phyloP scores from a whole-genome alignment of 2,888 invertebrate species.

The Drepanosiphum platanoidis region DNA sequence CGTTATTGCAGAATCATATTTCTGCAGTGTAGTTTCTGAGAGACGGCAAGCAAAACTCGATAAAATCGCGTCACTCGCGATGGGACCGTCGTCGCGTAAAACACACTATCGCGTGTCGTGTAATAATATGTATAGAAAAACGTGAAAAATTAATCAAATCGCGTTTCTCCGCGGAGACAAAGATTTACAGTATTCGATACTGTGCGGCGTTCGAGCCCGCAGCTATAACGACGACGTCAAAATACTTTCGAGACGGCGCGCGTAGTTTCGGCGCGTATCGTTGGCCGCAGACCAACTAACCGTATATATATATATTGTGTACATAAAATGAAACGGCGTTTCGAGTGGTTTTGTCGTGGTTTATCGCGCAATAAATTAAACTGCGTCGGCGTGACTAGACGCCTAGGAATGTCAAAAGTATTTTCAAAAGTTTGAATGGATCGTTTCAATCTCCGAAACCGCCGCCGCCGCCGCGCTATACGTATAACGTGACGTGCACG shows the following conservation, averaged over 20 bases:
- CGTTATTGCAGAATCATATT: no score
- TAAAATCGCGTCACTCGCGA: neutral
- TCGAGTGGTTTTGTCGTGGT: neutral
- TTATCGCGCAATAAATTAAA: constrained; percentile 10
- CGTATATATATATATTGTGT: no score
- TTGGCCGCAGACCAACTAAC: constrained; percentile 11
- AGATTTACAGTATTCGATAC: neutral
- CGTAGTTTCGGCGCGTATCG: neutral
- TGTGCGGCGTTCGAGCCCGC: neutral
- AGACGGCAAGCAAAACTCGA: no score
- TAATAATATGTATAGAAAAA: neutral
- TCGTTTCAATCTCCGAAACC: neutral
- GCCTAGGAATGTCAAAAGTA: constrained; percentile 15
- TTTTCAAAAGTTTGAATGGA: constrained; percentile 21
- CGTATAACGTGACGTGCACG: neutral
- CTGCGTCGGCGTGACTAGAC: constrained; percentile 17
- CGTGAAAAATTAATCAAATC: constrained; percentile 22
- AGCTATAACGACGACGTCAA: neutral
- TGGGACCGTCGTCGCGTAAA: neutral
- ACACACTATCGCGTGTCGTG: no score
- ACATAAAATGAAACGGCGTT: neutral
- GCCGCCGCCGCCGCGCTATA: neutral
- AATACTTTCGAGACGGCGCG: neutral
- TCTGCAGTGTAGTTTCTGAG: no score
- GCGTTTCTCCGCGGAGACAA: neutral